phyloP scores from a whole-genome alignment of 2,113 vertebrate genomes.

The Raja brachyura region DNA sequence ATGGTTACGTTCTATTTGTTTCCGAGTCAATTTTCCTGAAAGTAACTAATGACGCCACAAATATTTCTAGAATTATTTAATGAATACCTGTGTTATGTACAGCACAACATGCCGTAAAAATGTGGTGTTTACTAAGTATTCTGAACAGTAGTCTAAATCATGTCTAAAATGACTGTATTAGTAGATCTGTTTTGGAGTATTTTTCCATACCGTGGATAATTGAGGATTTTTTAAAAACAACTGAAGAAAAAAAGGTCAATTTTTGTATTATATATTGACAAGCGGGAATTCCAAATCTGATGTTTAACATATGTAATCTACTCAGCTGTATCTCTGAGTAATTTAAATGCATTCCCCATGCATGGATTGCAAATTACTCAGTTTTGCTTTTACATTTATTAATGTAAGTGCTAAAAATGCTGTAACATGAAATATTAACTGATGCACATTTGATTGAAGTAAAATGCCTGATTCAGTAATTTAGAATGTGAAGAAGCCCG shows the following conservation, averaged over 20 bases:
- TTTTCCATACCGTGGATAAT: neutral
- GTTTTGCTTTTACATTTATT: neutral
- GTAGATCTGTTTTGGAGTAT: neutral
- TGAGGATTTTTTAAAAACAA: neutral
- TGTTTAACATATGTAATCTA: neutral
- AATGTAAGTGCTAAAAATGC: neutral
- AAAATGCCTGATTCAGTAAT: neutral
- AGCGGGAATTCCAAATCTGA: neutral
- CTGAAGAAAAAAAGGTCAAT: neutral
- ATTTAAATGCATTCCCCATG: neutral
- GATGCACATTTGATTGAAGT: neutral
- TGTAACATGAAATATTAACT: neutral
- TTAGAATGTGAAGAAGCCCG: neutral
- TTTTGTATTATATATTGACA: neutral
- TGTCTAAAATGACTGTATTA: neutral
- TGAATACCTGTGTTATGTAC: neutral
- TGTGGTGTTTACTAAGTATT: neutral
- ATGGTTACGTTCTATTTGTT: neutral
- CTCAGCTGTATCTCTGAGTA: neutral
- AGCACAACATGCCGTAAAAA: neutral
- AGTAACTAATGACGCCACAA: neutral
- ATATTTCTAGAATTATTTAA: neutral
- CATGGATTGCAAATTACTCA: neutral
- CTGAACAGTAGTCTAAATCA: neutral
- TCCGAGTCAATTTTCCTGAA: neutral